Base-by-base conservation (phyloP, 2,888 invertebrate genomes). In the Xestoiulus laeticollis region DNA sequence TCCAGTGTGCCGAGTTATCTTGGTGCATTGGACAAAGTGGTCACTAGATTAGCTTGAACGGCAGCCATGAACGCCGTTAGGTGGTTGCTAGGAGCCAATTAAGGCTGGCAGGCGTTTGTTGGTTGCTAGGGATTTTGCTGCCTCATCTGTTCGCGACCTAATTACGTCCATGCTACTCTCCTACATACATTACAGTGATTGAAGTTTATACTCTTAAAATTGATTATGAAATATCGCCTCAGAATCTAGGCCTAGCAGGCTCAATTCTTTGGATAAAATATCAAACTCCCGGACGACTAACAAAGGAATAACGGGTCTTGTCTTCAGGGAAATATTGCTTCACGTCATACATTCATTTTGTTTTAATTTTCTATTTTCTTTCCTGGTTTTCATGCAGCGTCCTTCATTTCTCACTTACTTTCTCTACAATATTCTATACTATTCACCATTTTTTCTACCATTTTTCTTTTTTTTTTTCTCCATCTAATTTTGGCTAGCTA, bases 71-170 rank as follows among this genome's bases (percentile, higher is more conserved):
- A 30, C 30, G 12, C 14, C 78, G 30, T 30, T 26, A 22, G 59
- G 12, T 78, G 78, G 78, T 78, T 78, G 78, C 78, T 78, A 78
- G 78, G 78, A 78, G 78, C 78, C 78, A 78, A 78, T 78, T 78
- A 78, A 30, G 78, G 78, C 78, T 78, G 78, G 78, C 78, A 78
- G 78, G 78, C 78, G 78, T 78, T 78, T 78, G 78, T 78, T 78
- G 78, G 78, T 78, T 78, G 78, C 78, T 78, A 78, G 30, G 78
- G 78, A 78, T 78, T 78, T 78, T 78, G 78, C 78, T 78, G 78
- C 78, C 78, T 78, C 78, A 78, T 78, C 78, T 78, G 78, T 78
- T 78, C 78, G 30, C 78, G 78, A 78, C 78, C 78, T 78, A 78
- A 78, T 78, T 78, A 78, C 78, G 78, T 78, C 78, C 78, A 78